A percentile compares a stretch with the other conserved stretches of the same genome.
phyloP scores from a whole-genome alignment of 2,113 vertebrate genomes.

The Myotis brandtii region DNA sequence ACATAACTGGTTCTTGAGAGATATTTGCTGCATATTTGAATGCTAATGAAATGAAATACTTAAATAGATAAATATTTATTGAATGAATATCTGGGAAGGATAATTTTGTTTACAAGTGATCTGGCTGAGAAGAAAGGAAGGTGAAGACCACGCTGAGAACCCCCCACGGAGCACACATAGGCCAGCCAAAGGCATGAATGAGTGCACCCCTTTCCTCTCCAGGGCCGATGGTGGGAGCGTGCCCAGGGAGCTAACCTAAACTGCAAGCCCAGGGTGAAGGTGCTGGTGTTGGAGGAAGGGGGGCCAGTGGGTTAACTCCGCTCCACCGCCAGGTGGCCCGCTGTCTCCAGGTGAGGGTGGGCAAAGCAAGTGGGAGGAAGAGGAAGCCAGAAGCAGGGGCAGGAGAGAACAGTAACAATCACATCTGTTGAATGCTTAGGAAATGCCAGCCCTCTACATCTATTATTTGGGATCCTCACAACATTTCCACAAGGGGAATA shows the following conservation, averaged over 20 bases:
- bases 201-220: too few species aligned
- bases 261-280: not conserved
- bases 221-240: fast-evolving
- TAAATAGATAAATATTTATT: not conserved
- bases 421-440: not conserved
- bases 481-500: not conserved
- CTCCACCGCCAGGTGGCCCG: not conserved
- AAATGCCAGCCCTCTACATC: not conserved
- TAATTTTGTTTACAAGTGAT: not conserved
- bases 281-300: too few species aligned
- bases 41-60: slow-evolving; percentile 17
- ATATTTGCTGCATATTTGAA: not conserved
- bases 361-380: not conserved
- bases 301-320: fast-evolving
- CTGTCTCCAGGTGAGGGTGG: not conserved
- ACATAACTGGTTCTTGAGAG: not conserved
- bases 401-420: not conserved
- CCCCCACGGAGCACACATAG: not conserved
- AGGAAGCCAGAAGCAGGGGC: not conserved
- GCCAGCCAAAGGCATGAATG: not conserved
- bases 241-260: not conserved
- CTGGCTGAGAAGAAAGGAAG: not conserved
- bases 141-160: not conserved
- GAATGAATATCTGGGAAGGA: not conserved
- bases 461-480: not conserved